phyloP scores from a whole-genome alignment of 1,140 invertebrate species.

The Trichoplusia ni region DNA sequence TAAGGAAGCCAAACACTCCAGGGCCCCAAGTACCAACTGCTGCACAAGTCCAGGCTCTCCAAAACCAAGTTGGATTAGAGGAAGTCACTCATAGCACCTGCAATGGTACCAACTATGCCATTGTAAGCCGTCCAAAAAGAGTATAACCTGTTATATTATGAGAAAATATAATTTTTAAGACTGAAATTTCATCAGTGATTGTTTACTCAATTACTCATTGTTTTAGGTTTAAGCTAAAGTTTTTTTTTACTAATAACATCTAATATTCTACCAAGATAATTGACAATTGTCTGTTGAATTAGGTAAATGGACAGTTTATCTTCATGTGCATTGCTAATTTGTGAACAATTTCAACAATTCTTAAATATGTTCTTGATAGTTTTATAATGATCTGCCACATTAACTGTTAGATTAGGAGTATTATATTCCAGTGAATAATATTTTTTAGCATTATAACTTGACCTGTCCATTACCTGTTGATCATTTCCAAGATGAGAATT shows the following conservation, averaged over 20 bases:
- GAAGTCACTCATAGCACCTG: conserved; percentile 85
- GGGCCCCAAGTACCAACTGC: conserved; percentile 75
- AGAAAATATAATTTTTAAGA: conserved; percentile 58
- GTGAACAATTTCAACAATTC: too few species aligned
- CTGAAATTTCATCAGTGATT: conserved; percentile 59
- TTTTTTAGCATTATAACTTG: too few species aligned
- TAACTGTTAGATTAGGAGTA: too few species aligned
- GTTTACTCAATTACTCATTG: conserved; percentile 33
- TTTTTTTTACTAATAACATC: background rate
- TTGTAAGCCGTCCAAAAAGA: conserved; percentile 90
- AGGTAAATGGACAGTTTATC: background rate
- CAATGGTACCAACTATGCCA: conserved; percentile 89
- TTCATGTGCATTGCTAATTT: too few species aligned
- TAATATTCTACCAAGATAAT: background rate
- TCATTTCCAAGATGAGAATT: conserved; percentile 12
- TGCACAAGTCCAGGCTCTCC: conserved; percentile 67
- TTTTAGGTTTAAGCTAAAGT: conserved; percentile 18
- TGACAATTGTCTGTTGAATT: background rate
- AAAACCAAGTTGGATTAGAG: conserved; percentile 71
- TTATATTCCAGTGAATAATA: too few species aligned
- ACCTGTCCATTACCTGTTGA: conserved; percentile 1
- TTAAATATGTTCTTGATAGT: too few species aligned
- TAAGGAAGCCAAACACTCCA: conserved; percentile 84
- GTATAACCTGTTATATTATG: conserved; percentile 79
- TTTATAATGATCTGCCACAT: too few species aligned